Evolutionary conservation across 1,140 invertebrate genomes (phyloP).

Genomic region (Muscidifurax raptorellus): DNA sequence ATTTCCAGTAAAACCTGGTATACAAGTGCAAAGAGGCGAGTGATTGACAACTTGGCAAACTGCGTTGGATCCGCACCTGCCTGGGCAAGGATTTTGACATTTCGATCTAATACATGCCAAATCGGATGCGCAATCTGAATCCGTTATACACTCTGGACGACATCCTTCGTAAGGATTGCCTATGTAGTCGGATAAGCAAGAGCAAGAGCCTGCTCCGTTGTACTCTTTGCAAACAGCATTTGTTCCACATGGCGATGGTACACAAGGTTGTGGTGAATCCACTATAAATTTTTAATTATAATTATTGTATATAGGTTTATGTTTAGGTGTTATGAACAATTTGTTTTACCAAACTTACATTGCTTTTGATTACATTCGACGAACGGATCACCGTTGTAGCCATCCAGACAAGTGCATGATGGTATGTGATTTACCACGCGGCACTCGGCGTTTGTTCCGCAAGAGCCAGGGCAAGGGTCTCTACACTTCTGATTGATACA

Average conservation of each 20-base stretch:
- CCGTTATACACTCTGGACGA: conserved; percentile 82
- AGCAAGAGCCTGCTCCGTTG: conserved; percentile 81
- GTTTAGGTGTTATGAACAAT: too few species aligned
- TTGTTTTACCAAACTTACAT: conserved; percentile 75
- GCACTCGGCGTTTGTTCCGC: conserved; percentile 79
- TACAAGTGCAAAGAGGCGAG: conserved; percentile 82
- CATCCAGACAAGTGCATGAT: conserved; percentile 80
- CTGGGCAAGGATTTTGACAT: conserved; percentile 84
- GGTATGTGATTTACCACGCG: conserved; percentile 80
- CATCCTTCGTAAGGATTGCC: conserved; percentile 88
- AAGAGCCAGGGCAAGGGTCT: conserved; percentile 77
- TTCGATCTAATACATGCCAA: conserved; percentile 82
- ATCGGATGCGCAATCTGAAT: conserved; percentile 83
- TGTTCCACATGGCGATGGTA: conserved; percentile 83
- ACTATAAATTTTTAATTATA: conserved; percentile 39
- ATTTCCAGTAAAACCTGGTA: conserved; percentile 83
- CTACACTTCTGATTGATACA: conserved; percentile 78
- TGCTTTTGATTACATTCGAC: conserved; percentile 76
- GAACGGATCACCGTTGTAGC: conserved; percentile 85
- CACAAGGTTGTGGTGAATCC: conserved; percentile 76
- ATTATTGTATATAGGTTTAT: neutral
- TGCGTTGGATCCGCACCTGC: conserved; percentile 84
- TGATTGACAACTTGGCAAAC: conserved; percentile 85
- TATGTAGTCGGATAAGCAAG: conserved; percentile 82
- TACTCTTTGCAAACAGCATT: conserved; percentile 84